Evolutionary conservation across 1,140 invertebrate genomes (phyloP), one percentile per base, ranked within the genome.

Genomic region (Lordiphosa mommai): DNA sequence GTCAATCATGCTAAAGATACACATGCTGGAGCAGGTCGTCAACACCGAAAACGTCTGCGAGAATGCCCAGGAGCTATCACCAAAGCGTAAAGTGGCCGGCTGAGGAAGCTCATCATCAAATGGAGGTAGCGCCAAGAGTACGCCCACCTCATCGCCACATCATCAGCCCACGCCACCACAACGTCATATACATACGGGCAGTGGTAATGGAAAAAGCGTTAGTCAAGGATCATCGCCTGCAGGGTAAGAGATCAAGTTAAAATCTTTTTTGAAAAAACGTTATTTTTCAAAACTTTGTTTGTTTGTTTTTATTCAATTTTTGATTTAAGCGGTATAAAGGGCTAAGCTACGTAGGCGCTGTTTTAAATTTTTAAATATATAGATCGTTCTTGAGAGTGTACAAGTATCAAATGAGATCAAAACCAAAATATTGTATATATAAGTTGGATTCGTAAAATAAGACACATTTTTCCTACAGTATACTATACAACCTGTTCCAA

Each of bases 1-100:
- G n/a, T n/a, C n/a, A n/a, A 66, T 69, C 61, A 87, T 87, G 86
- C 63, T 87, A 43, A 87, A 87, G 60, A 82, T 87, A 74, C 86
- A 87, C 38, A 87, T 87, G 86, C 59, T 87, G 58, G 86, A 87
- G 57, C 85, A 77, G 51, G 79, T 77, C 40, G 79, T 82, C 58
- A 87, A 59, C 38, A 71, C 52, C 30, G 84, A 86, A 36, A 73
- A 46, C 43, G 61, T 63, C 59, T 71, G 61, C 41, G 85, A 85
- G 57, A 87, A 74, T 52, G 55, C 61, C 36, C 73, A 85, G 50
- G 85, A 80, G 52, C 55, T 71, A 57, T 74, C 67, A 27, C 74
- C 74, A 27, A 87, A 80, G 30, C 61, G 64, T 14, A 80, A 82
- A 60, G 60, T 82, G 46, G 49, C 16, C 41, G 58, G 32, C 2